phyloP scores from a whole-genome alignment of 2,797 vertebrate species.

The Hydrolagus colliei region DNA sequence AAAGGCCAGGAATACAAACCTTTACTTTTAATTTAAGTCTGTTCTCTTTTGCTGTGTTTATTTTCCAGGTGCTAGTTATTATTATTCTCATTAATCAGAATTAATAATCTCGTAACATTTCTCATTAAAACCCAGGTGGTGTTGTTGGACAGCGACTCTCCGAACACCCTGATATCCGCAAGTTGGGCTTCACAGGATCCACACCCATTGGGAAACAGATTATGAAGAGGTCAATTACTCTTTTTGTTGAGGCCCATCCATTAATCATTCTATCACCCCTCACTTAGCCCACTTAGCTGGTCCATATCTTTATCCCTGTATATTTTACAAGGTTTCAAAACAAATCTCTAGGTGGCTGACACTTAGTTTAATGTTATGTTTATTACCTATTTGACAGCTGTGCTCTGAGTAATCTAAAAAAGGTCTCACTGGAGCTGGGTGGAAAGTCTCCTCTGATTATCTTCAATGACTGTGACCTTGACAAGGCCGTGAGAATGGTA shows the following conservation, averaged over 20 bases:
- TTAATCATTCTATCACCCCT: too few relatives aligned
- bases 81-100: too few relatives aligned
- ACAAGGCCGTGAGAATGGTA: conserved; percentile 93
- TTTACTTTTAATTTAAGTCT: too few relatives aligned
- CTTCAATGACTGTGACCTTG: conserved; percentile 90
- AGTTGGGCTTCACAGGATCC: conserved; percentile 92
- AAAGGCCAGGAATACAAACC: too few relatives aligned
- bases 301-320: too few relatives aligned
- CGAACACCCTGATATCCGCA: conserved; percentile 86
- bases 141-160: conserved; percentile 82
- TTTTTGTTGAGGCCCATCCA: too few relatives aligned
- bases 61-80: too few relatives aligned
- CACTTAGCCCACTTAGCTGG: too few relatives aligned
- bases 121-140: conserved; percentile 57
- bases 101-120: conserved; percentile 3
- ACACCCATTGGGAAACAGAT: conserved; percentile 88
- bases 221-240: conserved; percentile 77
- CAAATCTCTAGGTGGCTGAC: too few relatives aligned
- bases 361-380: not conserved
- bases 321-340: too few relatives aligned
- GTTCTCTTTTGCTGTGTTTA: too few relatives aligned
- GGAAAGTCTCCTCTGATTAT: conserved; percentile 95
- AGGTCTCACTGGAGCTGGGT: conserved; percentile 90
- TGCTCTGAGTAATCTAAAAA: conserved; percentile 88
- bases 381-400: conserved; percentile 58